These are phyloP conservation scores for Actenoides lindsayi DNA, from an alignment of 2,113 vertebrate genomes.

Conservation along the genomic window DNA sequence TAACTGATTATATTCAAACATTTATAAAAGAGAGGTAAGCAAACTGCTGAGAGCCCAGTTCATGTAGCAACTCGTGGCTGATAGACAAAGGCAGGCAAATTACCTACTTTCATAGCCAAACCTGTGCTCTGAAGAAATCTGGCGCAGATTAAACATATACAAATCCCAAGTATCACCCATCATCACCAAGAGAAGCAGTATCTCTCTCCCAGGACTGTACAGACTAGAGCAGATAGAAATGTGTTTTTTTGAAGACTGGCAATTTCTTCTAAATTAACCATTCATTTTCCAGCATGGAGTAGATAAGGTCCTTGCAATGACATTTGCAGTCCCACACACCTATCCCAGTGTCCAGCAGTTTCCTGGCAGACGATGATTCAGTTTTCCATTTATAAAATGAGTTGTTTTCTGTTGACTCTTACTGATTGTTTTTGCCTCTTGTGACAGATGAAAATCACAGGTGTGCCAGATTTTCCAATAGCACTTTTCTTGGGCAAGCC, in stretches of 20 bases:
- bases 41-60: background rate
- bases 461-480: slow-evolving; percentile 51
- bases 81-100: background rate
- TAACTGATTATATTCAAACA: slow-evolving; percentile 36
- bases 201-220: background rate
- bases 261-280: background rate
- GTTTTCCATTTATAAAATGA: slow-evolving; percentile 51
- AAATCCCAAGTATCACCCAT: background rate
- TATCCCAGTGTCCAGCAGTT: background rate
- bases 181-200: background rate
- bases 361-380: slow-evolving; percentile 52
- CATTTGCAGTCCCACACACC: background rate
- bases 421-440: slow-evolving; percentile 42
- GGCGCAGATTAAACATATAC: background rate
- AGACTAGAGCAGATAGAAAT: background rate
- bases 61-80: background rate
- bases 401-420: slow-evolving; percentile 29
- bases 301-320: background rate
- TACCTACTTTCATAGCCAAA: background rate
- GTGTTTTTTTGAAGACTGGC: background rate
- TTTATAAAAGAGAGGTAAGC: slow-evolving; percentile 63
- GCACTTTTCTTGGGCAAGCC: background rate
- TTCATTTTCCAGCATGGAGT: background rate
- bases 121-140: background rate
- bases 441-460: slow-evolving; percentile 2